These are phyloP conservation scores for Chaetophractus vellerosus DNA, from an alignment of 2,797 vertebrate species.

Conservation along the genomic window DNA sequence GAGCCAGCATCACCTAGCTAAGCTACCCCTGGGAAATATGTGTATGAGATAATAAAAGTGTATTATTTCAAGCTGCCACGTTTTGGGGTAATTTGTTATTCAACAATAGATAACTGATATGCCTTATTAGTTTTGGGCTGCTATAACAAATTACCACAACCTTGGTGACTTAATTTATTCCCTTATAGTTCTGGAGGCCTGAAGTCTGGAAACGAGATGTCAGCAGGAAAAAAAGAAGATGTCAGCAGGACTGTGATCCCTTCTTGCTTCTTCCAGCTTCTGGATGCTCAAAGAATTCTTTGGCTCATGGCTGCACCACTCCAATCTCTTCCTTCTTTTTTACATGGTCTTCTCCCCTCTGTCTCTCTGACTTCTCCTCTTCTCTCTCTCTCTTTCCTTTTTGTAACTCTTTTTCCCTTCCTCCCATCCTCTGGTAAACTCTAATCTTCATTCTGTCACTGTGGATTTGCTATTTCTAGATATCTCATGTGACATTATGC, in stretches of 20 bases:
- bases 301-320: background rate
- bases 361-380: background rate
- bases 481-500: too few species aligned
- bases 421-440: too few species aligned
- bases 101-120: background rate
- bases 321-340: background rate
- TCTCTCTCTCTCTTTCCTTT: too few species aligned
- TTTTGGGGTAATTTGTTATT: background rate
- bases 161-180: background rate
- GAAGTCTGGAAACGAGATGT: background rate
- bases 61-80: background rate
- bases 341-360: background rate
- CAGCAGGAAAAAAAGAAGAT: too few species aligned
- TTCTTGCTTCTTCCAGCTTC: background rate
- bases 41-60: background rate
- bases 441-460: too few species aligned
- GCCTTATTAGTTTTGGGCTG: background rate
- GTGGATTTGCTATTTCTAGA: too few species aligned
- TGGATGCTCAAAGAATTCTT: background rate
- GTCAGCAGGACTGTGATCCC: background rate
- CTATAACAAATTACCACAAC: background rate
- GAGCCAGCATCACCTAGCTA: background rate
- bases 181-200: background rate
- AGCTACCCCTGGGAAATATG: background rate
- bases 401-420: too few species aligned